Base-by-base conservation (phyloP, 2,888 invertebrate species). In the Sphecodes monilicornis region DNA sequence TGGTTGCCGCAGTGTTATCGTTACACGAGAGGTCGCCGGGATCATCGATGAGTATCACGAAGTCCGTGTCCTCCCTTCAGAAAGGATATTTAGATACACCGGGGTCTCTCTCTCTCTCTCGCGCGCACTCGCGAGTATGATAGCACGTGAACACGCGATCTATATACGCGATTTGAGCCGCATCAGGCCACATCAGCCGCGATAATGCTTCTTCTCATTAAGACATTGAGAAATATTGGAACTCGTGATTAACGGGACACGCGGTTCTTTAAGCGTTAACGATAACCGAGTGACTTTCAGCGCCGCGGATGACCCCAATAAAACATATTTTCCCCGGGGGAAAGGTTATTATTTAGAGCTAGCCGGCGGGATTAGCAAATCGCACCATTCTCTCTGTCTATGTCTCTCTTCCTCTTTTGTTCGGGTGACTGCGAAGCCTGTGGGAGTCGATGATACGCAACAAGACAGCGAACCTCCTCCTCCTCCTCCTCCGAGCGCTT, bases 161-260 rank as follows among this genome's bases (percentile, higher is more conserved):
- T 74, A 88, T 89, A 78, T 86, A 80, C 80, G 79, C 36, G 36
- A 11, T 36, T 18, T n/a, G 76, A 50, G 57, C 76, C 66, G 74
- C 77, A 78, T 75, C 87, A 82, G 70, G 36, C 82, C 66, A 46
- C 69, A 32, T 68, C 68, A 68, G 68, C 68, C 70, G 50, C 86
- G 76, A 84, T 89, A 89, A 89, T 89, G 88, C 82, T 78, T 79
- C 85, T 83, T 84, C 89, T 77, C 89, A 85, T 89, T 89, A 89
- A 88, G 89, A 88, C 84, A 88, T 89, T 89, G 85, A 89, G 89
- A 89, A 88, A 88, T 89, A 89, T 89, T 88, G 84, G 84, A 78
- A 85, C 83, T 73, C 84, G 80, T 82, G 79, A 84, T 88, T 86
- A 88, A 85, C 82, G 82, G 85, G 88, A 71, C 78, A 79, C 75